Conservation (phyloP, 1,140 invertebrate species). For the Eumaeus atala region DNA sequence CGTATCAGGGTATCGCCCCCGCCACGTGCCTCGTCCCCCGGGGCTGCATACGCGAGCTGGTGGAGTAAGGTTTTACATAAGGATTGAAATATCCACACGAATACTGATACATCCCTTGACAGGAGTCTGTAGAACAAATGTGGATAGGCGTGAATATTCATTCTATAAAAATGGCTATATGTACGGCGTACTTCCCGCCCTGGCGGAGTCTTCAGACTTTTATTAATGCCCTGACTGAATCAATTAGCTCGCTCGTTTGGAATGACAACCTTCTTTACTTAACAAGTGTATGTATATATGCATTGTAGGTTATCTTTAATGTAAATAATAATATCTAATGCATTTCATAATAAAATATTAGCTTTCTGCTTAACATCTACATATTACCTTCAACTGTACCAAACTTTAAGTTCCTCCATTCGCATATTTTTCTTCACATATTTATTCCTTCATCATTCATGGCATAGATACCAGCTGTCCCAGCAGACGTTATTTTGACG, state of each 20-base stretch:
- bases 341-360: no score
- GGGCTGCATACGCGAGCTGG: background rate
- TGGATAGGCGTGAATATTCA: background rate
- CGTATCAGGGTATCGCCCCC: background rate
- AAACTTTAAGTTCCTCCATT: no score
- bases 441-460: no score
- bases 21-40: background rate
- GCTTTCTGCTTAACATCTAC: no score
- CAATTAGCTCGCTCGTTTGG: background rate
- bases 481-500: no score
- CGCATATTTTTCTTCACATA: no score
- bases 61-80: conserved; percentile 9
- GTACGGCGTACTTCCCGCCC: background rate
- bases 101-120: background rate
- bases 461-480: no score
- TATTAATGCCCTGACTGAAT: background rate
- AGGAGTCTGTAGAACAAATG: background rate
- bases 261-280: background rate
- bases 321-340: background rate
- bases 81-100: background rate
- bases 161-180: background rate
- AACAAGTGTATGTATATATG: no score
- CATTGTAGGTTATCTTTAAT: background rate
- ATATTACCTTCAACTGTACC: no score
- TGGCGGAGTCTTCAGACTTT: background rate